Conservation (phyloP, 2,888 invertebrate species). For the Nebria brevicollis region DNA sequence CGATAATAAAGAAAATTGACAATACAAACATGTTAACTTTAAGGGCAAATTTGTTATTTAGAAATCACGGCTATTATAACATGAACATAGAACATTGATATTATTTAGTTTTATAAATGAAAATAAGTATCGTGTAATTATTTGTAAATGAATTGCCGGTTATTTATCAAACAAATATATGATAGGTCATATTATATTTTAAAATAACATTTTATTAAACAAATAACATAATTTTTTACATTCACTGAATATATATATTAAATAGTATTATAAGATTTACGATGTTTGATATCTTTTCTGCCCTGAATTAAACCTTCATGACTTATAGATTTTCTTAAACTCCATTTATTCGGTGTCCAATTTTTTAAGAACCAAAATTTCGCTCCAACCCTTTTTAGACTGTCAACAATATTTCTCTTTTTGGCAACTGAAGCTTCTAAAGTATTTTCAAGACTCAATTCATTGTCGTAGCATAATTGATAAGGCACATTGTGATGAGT, state of each 20-base stretch:
- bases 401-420: constrained; percentile 34
- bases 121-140: too few species aligned
- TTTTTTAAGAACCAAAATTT: constrained; percentile 44
- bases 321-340: constrained; percentile 31
- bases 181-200: too few species aligned
- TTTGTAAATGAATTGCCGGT: too few species aligned
- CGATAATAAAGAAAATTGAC: too few species aligned
- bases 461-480: constrained; percentile 26
- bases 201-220: constrained; percentile 31
- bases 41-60: too few species aligned
- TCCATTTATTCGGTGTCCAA: constrained; percentile 20
- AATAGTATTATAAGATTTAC: constrained; percentile 43
- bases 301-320: constrained; percentile 35
- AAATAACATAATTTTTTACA: constrained; percentile 22
- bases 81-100: too few species aligned
- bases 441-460: constrained; percentile 25
- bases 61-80: too few species aligned
- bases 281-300: constrained; percentile 47
- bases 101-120: too few species aligned
- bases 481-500: constrained; percentile 8
- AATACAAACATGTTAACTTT: too few species aligned
- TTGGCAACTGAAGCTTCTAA: constrained; percentile 13
- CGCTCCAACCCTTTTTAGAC: constrained; percentile 43
- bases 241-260: constrained; percentile 3
- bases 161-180: too few species aligned